phyloP scores from a whole-genome alignment of 2,888 invertebrate species.

The Thereva unica region DNA sequence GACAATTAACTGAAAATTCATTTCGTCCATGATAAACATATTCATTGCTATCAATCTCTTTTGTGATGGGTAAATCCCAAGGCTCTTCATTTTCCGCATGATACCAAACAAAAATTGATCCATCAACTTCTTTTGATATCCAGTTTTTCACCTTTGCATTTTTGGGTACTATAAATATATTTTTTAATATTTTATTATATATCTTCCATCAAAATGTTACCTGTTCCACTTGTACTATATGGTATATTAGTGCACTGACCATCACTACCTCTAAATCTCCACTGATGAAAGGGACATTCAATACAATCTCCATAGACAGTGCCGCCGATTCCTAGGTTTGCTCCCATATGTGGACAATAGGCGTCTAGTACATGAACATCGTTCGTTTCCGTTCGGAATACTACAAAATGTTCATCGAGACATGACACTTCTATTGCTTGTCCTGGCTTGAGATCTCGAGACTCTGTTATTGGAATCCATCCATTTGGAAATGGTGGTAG shows the following conservation, averaged over 20 bases:
- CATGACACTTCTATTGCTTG: constrained; percentile 67
- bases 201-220: constrained; percentile 46
- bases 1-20: constrained; percentile 75
- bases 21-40: constrained; percentile 77
- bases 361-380: constrained; percentile 75
- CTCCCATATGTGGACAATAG: constrained; percentile 89
- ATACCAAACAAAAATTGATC: constrained; percentile 80
- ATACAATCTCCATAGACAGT: constrained; percentile 76
- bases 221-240: constrained; percentile 63
- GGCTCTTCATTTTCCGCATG: constrained; percentile 74
- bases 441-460: constrained; percentile 62
- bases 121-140: constrained; percentile 70
- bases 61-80: constrained; percentile 67
- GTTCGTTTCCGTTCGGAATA: constrained; percentile 69
- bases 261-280: constrained; percentile 76
- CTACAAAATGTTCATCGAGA: constrained; percentile 73
- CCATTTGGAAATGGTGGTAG: constrained; percentile 90
- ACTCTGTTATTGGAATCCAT: constrained; percentile 81
- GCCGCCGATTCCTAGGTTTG: constrained; percentile 82
- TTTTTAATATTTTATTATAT: constrained; percentile 14
- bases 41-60: constrained; percentile 60
- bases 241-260: constrained; percentile 79
- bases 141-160: constrained; percentile 72
- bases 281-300: constrained; percentile 88
- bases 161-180: constrained; percentile 64